These are phyloP conservation scores for Mesorhabditis belari DNA, from an alignment of 2,888 invertebrate genomes.

Conservation along the genomic window DNA sequence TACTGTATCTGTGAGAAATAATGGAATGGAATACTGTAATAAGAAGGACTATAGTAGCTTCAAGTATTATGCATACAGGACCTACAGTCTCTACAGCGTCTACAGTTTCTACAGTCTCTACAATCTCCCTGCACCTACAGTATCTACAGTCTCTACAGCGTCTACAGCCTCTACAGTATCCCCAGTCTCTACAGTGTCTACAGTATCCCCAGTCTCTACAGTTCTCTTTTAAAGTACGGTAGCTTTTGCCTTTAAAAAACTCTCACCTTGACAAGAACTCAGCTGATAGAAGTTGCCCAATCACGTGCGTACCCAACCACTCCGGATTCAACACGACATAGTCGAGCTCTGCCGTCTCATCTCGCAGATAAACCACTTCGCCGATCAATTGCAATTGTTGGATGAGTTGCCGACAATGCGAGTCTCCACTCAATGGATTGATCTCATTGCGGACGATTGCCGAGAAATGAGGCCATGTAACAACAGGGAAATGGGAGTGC, in stretches of 20 bases:
- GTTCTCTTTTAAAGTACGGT: background rate
- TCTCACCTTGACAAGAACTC: constrained; percentile 58
- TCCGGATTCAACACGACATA: constrained; percentile 65
- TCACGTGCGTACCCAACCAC: constrained; percentile 66
- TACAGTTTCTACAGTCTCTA: too few species aligned
- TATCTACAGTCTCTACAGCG: too few species aligned
- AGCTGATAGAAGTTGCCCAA: constrained; percentile 64
- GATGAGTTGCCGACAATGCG: constrained; percentile 64
- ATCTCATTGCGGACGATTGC: constrained; percentile 56
- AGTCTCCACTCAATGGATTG: constrained; percentile 65
- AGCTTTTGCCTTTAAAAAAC: constrained; percentile 1
- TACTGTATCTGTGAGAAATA: too few species aligned
- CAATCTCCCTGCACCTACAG: too few species aligned
- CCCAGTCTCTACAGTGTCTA: too few species aligned
- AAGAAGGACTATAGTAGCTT: background rate
- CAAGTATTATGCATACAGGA: background rate
- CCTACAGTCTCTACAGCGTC: too few species aligned
- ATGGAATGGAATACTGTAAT: background rate
- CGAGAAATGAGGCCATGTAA: constrained; percentile 63
- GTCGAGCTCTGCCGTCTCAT: constrained; percentile 59
- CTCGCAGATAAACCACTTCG: constrained; percentile 64
- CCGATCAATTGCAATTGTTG: constrained; percentile 66
- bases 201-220: too few species aligned
- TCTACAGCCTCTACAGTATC: too few species aligned
- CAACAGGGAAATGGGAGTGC: constrained; percentile 63